Base-by-base conservation (phyloP, 2,797 vertebrate genomes). In the Hafferia zeledoni region DNA sequence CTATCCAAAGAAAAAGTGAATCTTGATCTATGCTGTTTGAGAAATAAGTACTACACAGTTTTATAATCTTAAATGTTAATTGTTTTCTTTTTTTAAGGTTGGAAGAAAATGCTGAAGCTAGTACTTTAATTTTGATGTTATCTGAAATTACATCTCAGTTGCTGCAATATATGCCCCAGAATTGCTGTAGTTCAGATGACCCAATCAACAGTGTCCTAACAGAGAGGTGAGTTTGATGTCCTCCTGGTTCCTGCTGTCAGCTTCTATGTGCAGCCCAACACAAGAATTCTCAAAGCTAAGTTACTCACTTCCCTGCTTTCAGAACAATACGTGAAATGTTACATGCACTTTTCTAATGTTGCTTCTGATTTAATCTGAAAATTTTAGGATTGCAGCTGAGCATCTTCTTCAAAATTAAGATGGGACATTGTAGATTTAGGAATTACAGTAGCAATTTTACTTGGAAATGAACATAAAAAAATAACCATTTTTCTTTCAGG, bases 201-300 rank as follows among this genome's bases (percentile, higher is more conserved):
- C 23, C 31, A 41, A 8, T 83, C 6, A 68, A 33, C 8, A 49
- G 24, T 18, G 41, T 94, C 52, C 80, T 96, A 30, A 65, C 90
- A 11, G 97, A 97, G 71, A 92, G 52, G 98, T 98, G 84, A 95
- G 98, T 95, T 77, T 69, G 11, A 46, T 41, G 13, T 30, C 37
- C 17, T 87, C 9, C 6, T 1, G 1, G 15, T 57, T 53, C 37
- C 31, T 1, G 0, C 35, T 77, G 18, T 72, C 63, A 79, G 37
- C 52, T 69, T 85, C 31, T 89, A 19, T 30, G 5, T 46, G 49
- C 17, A 80, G 28, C 19, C 35, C 70, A 37, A 2, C 27, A 7
- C 18, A 43, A 33, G 35, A 56, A 23, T 13, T 78, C n/a, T 80
- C 28, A 83, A 61, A 64, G 28, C 9, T 37, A 23, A 64, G 13